Evolutionary conservation across 2,888 invertebrate species (phyloP).

Genomic region (Keiferia lycopersicella): DNA sequence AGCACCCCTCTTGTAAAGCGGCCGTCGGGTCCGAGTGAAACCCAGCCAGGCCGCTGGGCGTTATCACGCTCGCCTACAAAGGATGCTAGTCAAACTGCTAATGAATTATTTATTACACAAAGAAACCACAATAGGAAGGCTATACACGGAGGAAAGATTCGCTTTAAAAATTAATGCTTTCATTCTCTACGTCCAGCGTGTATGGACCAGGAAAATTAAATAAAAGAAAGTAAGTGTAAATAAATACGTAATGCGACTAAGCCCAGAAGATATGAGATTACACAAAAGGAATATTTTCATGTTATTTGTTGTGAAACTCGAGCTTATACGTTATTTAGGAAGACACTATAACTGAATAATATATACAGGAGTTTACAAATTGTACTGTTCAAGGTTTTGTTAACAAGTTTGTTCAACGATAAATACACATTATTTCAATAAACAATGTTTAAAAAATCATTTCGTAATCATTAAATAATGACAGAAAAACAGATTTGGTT

Average conservation of each 20-base stretch:
- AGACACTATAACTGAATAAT: background rate
- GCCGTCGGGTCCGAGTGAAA: slow-evolving; percentile 25
- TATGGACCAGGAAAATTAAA: slow-evolving; percentile 19
- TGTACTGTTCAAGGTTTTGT: background rate
- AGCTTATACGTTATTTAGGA: slow-evolving; percentile 1
- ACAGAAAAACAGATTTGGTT: slow-evolving; percentile 43
- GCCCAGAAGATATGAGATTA: background rate
- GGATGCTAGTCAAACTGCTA: slow-evolving; percentile 36
- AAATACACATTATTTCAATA: no score
- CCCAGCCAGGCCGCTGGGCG: slow-evolving; percentile 23
- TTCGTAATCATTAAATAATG: slow-evolving; percentile 52
- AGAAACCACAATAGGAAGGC: slow-evolving; percentile 31
- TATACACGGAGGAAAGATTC: slow-evolving; percentile 21
- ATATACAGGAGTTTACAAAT: slow-evolving; percentile 26
- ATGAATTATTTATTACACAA: slow-evolving; percentile 38
- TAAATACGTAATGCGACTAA: slow-evolving; percentile 8
- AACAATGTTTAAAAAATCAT: slow-evolving; percentile 3
- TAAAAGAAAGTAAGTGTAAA: slow-evolving; percentile 3
- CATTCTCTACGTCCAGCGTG: slow-evolving; percentile 14
- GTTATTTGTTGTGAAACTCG: background rate
- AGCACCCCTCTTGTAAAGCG: slow-evolving; percentile 35
- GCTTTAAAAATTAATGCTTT: slow-evolving; percentile 26
- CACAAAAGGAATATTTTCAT: slow-evolving; percentile 19
- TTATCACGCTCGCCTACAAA: slow-evolving; percentile 33
- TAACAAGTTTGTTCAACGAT: no score